Percentiles rank a stretch among this genome's conserved stretches.
These are phyloP conservation scores for Drosophila varians DNA, from an alignment of 1,140 invertebrate genomes.

Conservation along the genomic window DNA sequence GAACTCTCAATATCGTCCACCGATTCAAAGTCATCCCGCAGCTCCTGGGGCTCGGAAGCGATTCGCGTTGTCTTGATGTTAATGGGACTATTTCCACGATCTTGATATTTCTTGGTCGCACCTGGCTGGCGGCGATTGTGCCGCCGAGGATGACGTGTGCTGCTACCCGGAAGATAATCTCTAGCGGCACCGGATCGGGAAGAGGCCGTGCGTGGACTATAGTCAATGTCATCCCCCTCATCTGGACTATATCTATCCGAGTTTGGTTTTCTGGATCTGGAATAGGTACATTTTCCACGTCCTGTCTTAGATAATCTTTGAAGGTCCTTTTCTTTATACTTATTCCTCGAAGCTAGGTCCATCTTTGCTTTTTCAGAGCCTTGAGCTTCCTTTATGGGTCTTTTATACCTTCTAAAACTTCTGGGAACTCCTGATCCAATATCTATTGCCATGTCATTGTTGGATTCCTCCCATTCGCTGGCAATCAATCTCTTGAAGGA, in stretches of 20 bases:
- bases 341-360: not conserved
- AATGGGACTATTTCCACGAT: slow-evolving; percentile 64
- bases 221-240: slow-evolving; percentile 2
- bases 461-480: not conserved
- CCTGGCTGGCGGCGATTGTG: slow-evolving; percentile 11
- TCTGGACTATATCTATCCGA: not conserved
- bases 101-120: slow-evolving; percentile 46
- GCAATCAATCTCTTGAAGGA: slow-evolving; percentile 10
- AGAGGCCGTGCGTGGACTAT: slow-evolving; percentile 2
- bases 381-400: no score
- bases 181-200: not conserved
- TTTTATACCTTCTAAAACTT: no score
- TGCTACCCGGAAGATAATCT: slow-evolving; percentile 21
- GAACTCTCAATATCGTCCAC: not conserved
- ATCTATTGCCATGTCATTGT: not conserved
- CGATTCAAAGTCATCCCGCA: not conserved
- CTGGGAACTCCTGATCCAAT: not conserved
- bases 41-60: not conserved
- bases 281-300: not conserved
- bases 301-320: not conserved
- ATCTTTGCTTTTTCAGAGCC: not conserved
- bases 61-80: slow-evolving; percentile 19
- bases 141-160: slow-evolving; percentile 10
- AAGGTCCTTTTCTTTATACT: not conserved
- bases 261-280: slow-evolving; percentile 3